phyloP scores from a whole-genome alignment of 2,113 vertebrate species.

The Cyprinodon tularosa region DNA sequence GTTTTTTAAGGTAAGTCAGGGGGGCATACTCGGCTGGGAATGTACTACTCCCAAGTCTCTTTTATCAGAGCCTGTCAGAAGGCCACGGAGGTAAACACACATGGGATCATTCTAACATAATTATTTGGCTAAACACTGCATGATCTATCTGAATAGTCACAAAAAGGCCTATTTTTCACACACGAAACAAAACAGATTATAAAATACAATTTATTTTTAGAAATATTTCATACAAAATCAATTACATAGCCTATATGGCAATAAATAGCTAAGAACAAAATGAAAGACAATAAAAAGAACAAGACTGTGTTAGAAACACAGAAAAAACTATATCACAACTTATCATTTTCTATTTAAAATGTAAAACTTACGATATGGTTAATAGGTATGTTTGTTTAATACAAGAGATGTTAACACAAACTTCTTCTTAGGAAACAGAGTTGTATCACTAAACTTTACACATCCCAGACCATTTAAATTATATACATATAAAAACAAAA shows the following conservation, averaged over 20 bases:
- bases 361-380: neutral
- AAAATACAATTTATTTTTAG: slow-evolving; percentile 48
- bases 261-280: slow-evolving; percentile 66
- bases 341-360: neutral
- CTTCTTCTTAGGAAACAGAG: neutral
- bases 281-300: slow-evolving; percentile 27
- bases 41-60: slow-evolving; percentile 53
- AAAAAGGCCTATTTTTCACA: slow-evolving; percentile 56
- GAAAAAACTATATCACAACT: slow-evolving; percentile 76
- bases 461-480: neutral
- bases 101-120: neutral
- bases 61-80: slow-evolving; percentile 65
- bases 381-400: neutral
- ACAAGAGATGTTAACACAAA: neutral
- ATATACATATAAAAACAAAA: neutral
- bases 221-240: slow-evolving; percentile 24
- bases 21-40: slow-evolving; percentile 31
- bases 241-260: slow-evolving; percentile 36
- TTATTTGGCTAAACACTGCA: neutral
- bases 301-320: neutral
- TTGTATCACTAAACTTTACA: neutral
- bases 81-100: neutral
- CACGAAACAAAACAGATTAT: slow-evolving; percentile 25
- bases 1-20: slow-evolving; percentile 14
- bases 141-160: neutral